phyloP scores from a whole-genome alignment of 2,797 vertebrate species.

The Leptoclinus maculatus region DNA sequence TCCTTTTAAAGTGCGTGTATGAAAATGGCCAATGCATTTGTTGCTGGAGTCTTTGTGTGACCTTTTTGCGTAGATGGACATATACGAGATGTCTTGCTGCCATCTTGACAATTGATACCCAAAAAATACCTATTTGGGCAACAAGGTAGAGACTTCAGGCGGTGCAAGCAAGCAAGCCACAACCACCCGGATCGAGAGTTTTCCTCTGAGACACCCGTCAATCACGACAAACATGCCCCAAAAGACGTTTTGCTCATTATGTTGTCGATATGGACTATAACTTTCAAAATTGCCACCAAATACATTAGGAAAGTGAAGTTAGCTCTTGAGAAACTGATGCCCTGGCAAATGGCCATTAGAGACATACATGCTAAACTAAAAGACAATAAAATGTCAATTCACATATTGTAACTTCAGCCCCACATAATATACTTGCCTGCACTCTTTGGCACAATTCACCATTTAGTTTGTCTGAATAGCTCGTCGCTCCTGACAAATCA shows the following conservation, averaged over 20 bases:
- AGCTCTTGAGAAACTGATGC: not conserved
- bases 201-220: not conserved
- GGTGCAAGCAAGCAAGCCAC: not conserved
- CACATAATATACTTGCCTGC: not conserved
- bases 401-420: not conserved
- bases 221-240: conserved; percentile 15
- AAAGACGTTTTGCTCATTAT: not conserved
- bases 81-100: not conserved
- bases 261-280: not conserved
- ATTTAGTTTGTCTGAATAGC: conserved; percentile 19
- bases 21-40: too few relatives aligned
- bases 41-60: too few relatives aligned
- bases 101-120: not conserved
- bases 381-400: conserved; percentile 18
- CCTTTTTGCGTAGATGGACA: too few relatives aligned
- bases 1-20: too few relatives aligned
- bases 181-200: not conserved
- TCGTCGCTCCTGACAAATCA: conserved; percentile 11
- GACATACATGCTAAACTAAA: not conserved
- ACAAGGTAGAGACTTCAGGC: not conserved
- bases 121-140: not conserved
- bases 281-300: conserved; percentile 13
- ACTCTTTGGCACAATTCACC: conserved; percentile 12
- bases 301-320: not conserved
- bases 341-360: conserved; percentile 1